Base-by-base conservation (phyloP, 2,113 vertebrate genomes). In the Nycticryphes semicollaris region DNA sequence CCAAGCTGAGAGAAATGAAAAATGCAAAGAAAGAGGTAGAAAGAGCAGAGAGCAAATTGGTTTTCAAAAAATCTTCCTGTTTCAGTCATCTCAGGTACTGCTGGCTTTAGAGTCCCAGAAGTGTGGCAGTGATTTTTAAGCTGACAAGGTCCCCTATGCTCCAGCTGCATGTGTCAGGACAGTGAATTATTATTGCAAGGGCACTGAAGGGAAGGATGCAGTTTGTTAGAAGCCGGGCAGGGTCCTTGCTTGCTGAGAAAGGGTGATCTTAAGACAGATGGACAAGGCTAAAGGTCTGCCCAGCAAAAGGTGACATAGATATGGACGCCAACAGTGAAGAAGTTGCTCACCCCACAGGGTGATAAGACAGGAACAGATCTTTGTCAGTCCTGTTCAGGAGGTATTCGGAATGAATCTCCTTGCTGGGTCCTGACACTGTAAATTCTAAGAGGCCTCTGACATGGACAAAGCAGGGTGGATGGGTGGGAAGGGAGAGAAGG, bases 21-120 rank as follows among this genome's bases (percentile, higher is more conserved):
- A 95, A 96, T 69, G 89, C 94, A 97, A 95, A 97, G 92, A 91
- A 90, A 96, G 77, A 78, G n/a, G 73, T 45, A 82, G 82, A 73
- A 96, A 69, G 75, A 95, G n/a, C 0, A 0, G 63, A 87, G 70
- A 73, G 63, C 45, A 94, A 94, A 95, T 77, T 89, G 74, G n/a
- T 95, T 96, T 91, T 93, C 90, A 91, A 76, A 89, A 93, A 10
- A 66, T 72, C 72, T 89, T 89, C 45, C 70, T 79, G 78, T 80
- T 96, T 87, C 81, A 89, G 81, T 87, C 84, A 43, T 94, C 70
- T 92, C 81, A 80, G 92, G 60, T 95, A 30, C 74, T 48, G 73
- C 90, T 92, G 90, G 73, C 68, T 84, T 66, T 70, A n/a, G 62
- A 91, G 57, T 53, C 94, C 62, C 94, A 89, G 81, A 93, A 73